phyloP scores from a whole-genome alignment of 2,113 vertebrate genomes.

The Aphyosemion australe region DNA sequence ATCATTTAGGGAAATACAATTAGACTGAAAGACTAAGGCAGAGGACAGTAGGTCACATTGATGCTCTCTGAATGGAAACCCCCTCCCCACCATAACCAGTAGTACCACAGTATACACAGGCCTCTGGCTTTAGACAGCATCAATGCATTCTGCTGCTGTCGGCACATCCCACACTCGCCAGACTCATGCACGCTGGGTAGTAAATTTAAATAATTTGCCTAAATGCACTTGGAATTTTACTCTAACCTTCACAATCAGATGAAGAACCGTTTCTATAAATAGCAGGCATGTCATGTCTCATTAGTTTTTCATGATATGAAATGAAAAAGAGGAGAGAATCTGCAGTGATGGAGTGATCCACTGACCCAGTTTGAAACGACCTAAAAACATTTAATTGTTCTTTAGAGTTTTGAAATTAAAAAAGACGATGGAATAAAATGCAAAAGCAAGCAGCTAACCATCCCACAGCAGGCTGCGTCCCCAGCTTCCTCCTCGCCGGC shows the following conservation, averaged over 20 bases:
- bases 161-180: slow-evolving; percentile 2
- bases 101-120: slow-evolving; percentile 48
- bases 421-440: neutral
- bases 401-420: slow-evolving; percentile 8
- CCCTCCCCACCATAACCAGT: slow-evolving; percentile 49
- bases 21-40: slow-evolving; percentile 39
- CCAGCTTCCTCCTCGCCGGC: slow-evolving; percentile 18
- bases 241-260: slow-evolving; percentile 22
- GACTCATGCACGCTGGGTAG: neutral
- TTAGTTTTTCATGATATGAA: slow-evolving; percentile 61
- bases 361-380: slow-evolving; percentile 44
- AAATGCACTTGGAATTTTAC: slow-evolving; percentile 16
- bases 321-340: slow-evolving; percentile 13
- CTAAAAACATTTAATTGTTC: slow-evolving; percentile 7
- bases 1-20: slow-evolving; percentile 51
- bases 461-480: slow-evolving; percentile 14
- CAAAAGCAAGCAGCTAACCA: slow-evolving; percentile 28
- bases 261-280: slow-evolving; percentile 51
- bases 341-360: slow-evolving; percentile 18
- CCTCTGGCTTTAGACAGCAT: slow-evolving; percentile 30
- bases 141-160: slow-evolving; percentile 39
- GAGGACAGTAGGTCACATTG: slow-evolving; percentile 61
- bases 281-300: slow-evolving; percentile 37
- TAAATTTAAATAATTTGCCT: slow-evolving; percentile 37
- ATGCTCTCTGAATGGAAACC: slow-evolving; percentile 57